These are phyloP conservation scores for Callaeas wilsoni DNA, from an alignment of 2,113 vertebrate genomes.

Conservation along the genomic window DNA sequence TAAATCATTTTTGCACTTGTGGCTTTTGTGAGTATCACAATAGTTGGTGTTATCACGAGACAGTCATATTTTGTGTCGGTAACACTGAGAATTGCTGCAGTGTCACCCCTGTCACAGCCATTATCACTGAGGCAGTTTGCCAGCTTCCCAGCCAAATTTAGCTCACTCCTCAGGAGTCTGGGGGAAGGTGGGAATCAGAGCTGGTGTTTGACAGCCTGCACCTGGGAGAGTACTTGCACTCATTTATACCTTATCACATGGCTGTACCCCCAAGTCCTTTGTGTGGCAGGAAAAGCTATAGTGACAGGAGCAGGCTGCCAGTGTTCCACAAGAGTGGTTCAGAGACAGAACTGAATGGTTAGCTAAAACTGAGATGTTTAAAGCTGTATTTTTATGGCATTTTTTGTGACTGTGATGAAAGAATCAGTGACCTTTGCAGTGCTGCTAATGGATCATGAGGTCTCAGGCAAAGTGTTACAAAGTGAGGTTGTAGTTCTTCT, in stretches of 20 bases:
- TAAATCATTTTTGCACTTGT: neutral
- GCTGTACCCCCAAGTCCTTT: neutral
- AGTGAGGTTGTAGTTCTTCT: neutral
- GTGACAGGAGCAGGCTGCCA: neutral
- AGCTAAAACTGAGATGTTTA: neutral
- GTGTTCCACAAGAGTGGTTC: neutral
- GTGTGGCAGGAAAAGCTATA: neutral
- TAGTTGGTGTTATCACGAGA: rapidly evolving
- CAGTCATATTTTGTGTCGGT: neutral
- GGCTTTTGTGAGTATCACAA: neutral
- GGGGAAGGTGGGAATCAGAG: neutral
- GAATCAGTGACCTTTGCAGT: neutral
- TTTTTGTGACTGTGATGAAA: neutral
- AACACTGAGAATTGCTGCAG: neutral
- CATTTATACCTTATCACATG: neutral
- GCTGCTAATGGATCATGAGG: neutral
- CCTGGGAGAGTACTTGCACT: neutral
- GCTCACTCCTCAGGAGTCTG: neutral
- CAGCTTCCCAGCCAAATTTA: neutral
- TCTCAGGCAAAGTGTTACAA: neutral
- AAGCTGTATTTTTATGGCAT: neutral
- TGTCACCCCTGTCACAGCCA: neutral
- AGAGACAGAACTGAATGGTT: neutral
- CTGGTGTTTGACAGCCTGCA: neutral
- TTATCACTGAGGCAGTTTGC: neutral